Conservation (phyloP, 2,113 vertebrate genomes). For the Neolamprologus falcicula region DNA sequence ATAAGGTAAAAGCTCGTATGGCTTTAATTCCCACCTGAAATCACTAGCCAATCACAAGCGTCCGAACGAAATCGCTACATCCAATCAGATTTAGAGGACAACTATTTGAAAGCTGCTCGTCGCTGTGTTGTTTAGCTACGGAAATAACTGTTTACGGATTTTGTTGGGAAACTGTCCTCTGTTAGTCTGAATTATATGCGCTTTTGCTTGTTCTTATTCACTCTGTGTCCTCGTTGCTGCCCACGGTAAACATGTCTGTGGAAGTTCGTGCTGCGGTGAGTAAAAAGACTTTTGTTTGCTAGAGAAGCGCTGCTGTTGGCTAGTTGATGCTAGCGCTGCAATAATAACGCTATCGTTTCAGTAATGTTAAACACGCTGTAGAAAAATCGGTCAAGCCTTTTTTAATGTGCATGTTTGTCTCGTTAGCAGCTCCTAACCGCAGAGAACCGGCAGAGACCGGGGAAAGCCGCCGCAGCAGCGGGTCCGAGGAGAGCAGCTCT, state of each 20-base stretch:
- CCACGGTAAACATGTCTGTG: neutral
- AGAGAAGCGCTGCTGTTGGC: neutral
- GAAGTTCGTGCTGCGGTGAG: slow-evolving; percentile 3
- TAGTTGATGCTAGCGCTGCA: fast-evolving
- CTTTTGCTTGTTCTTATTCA: fast-evolving
- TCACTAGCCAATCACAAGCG: slow-evolving; percentile 17
- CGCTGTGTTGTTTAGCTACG: neutral
- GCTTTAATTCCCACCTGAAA: neutral
- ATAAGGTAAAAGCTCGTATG: fast-evolving
- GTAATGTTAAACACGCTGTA: neutral
- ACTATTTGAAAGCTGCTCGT: slow-evolving; percentile 62
- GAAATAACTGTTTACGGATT: neutral
- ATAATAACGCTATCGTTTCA: neutral
- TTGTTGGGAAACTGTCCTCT: neutral
- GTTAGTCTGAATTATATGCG: fast-evolving
- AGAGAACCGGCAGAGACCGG: neutral
- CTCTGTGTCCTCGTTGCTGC: fast-evolving
- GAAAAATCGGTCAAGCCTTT: too few species aligned
- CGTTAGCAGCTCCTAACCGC: neutral
- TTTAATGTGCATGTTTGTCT: fast-evolving
- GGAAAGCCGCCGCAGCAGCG: slow-evolving; percentile 6
- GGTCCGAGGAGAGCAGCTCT: slow-evolving; percentile 52
- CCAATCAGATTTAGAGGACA: slow-evolving; percentile 58
- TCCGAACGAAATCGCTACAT: neutral
- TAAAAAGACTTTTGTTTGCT: neutral